Evolutionary conservation across 2,888 invertebrate genomes (phyloP).

Genomic region (Tetragonisca angustula): DNA sequence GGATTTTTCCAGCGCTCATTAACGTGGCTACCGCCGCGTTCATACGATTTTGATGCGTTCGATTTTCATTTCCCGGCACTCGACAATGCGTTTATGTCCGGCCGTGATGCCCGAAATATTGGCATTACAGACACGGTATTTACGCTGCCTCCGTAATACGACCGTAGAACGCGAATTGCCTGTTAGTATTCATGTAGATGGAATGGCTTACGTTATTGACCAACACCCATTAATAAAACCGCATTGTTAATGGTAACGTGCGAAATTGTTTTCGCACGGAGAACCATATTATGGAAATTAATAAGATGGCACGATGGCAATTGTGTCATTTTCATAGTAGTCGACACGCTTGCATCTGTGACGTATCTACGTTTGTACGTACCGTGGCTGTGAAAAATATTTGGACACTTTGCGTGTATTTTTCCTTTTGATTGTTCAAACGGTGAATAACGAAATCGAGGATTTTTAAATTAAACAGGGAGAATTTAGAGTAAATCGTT

Average conservation of each 20-base stretch:
- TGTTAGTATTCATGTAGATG: slow-evolving; percentile 19
- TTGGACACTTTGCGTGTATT: no score
- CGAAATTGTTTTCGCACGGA: neutral
- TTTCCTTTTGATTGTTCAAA: no score
- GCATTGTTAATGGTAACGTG: slow-evolving; percentile 6
- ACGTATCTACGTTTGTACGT: neutral
- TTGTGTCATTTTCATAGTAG: neutral
- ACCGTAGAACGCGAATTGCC: slow-evolving; percentile 7
- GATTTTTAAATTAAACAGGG: neutral
- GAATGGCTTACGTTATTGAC: slow-evolving; percentile 26
- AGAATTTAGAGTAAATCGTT: no score
- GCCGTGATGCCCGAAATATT: slow-evolving; percentile 42
- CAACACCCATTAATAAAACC: slow-evolving; percentile 18
- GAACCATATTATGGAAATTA: neutral
- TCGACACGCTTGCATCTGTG: neutral
- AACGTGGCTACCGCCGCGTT: slow-evolving; percentile 37
- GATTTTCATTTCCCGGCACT: slow-evolving; percentile 47
- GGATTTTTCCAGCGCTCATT: slow-evolving; percentile 48
- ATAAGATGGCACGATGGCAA: neutral
- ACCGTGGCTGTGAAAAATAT: no score
- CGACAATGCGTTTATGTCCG: slow-evolving; percentile 43
- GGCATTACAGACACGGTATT: slow-evolving; percentile 43
- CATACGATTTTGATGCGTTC: slow-evolving; percentile 34
- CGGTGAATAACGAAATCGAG: neutral
- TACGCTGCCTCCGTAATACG: slow-evolving; percentile 5